phyloP scores from a whole-genome alignment of 2,888 invertebrate genomes.

The Oligia fasciuncula region DNA sequence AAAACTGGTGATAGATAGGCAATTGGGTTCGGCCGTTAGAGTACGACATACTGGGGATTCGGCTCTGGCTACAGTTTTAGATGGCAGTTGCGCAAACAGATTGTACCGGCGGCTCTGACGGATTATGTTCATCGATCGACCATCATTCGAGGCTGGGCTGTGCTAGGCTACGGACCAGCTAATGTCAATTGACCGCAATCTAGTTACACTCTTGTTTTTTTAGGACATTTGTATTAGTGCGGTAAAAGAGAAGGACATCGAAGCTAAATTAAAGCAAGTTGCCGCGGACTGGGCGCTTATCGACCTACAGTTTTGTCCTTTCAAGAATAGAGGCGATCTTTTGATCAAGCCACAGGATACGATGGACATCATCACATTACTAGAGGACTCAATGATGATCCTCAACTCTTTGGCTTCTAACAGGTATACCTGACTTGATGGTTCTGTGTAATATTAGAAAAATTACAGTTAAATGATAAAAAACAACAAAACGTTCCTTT shows the following conservation, averaged over 20 bases:
- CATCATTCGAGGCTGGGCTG: background rate
- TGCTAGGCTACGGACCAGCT: background rate
- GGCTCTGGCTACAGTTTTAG: background rate
- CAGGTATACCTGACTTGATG: conserved; percentile 76
- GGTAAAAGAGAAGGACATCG: conserved; percentile 97
- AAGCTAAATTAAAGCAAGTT: conserved; percentile 95
- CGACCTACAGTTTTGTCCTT: conserved; percentile 92
- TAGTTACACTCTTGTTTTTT: background rate
- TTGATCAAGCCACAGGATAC: conserved; percentile 94
- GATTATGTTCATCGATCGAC: background rate
- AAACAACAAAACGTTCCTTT: background rate
- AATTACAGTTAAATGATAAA: background rate
- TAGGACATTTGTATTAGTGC: conserved; percentile 97
- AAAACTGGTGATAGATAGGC: no score
- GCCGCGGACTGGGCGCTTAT: conserved; percentile 95
- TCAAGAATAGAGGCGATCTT: conserved; percentile 95
- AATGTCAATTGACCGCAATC: background rate
- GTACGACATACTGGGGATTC: background rate
- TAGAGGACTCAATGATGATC: conserved; percentile 97
- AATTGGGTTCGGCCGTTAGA: background rate
- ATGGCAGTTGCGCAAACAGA: no score
- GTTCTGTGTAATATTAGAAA: background rate
- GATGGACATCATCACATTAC: conserved; percentile 93
- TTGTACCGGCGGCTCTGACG: background rate
- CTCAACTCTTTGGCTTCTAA: conserved; percentile 96